phyloP scores from a whole-genome alignment of 1,140 invertebrate species.

The Drosophila nannoptera region DNA sequence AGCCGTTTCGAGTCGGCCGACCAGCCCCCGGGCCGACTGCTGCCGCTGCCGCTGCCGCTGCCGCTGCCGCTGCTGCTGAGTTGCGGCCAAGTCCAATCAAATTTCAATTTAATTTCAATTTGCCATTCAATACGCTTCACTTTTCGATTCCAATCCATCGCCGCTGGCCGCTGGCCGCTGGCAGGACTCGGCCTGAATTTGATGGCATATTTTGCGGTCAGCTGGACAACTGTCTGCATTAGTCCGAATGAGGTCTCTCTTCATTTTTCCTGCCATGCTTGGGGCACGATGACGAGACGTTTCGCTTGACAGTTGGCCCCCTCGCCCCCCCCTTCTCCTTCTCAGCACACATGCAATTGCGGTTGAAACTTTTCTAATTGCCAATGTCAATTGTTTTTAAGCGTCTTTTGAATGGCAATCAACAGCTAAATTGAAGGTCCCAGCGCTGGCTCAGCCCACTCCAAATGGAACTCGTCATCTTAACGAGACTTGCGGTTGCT shows the following conservation, averaged over 20 bases:
- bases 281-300: slow-evolving; percentile 23
- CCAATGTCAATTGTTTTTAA: slow-evolving; percentile 45
- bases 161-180: too few species aligned
- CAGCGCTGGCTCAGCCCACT: too few species aligned
- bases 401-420: slow-evolving; percentile 28
- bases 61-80: too few species aligned
- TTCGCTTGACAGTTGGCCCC: too few species aligned
- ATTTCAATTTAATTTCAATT: slow-evolving; percentile 65
- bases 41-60: too few species aligned
- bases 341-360: too few species aligned
- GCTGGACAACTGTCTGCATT: slow-evolving; percentile 37
- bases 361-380: slow-evolving; percentile 31
- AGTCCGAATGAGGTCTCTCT: slow-evolving; percentile 2
- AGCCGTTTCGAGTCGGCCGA: neutral
- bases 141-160: slow-evolving; percentile 55
- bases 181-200: slow-evolving; percentile 26
- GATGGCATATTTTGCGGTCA: slow-evolving; percentile 64
- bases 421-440: slow-evolving; percentile 34
- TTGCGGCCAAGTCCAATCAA: slow-evolving; percentile 46
- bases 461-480: slow-evolving; percentile 9
- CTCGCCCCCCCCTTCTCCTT: too few species aligned
- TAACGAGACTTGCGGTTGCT: neutral
- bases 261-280: neutral
- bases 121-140: slow-evolving; percentile 59
- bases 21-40: slow-evolving; percentile 3